phyloP scores from a whole-genome alignment of 2,113 vertebrate genomes.

The Dipodomys merriami region DNA sequence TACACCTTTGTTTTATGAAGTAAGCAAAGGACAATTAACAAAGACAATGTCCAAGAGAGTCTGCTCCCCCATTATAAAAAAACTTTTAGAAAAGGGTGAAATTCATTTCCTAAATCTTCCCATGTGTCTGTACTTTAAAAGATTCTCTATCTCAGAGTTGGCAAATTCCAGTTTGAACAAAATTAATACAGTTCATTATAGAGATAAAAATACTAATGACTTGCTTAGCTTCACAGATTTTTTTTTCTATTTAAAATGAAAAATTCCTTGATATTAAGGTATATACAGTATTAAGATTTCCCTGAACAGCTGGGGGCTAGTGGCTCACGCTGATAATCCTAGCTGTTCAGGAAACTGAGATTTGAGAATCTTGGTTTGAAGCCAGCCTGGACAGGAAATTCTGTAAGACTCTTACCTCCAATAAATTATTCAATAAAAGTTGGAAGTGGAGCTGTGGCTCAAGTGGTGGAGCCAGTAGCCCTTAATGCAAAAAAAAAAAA shows the following conservation, averaged over 20 bases:
- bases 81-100: background rate
- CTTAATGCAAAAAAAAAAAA: too few relatives aligned
- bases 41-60: background rate
- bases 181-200: background rate
- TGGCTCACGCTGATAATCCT: too few relatives aligned
- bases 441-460: too few relatives aligned
- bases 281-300: slow-evolving; percentile 21
- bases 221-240: background rate
- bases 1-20: background rate
- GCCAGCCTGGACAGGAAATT: too few relatives aligned
- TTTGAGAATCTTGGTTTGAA: too few relatives aligned
- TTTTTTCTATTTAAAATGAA: background rate
- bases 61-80: background rate
- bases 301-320: background rate
- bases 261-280: background rate
- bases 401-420: too few relatives aligned
- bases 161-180: background rate
- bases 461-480: too few relatives aligned
- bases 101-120: background rate
- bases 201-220: background rate
- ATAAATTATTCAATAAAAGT: too few relatives aligned
- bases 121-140: background rate
- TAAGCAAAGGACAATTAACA: background rate
- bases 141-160: background rate
- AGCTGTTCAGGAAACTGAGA: too few relatives aligned